Conservation (phyloP, 2,888 invertebrate species). For the Diaprepes abbreviatus region DNA sequence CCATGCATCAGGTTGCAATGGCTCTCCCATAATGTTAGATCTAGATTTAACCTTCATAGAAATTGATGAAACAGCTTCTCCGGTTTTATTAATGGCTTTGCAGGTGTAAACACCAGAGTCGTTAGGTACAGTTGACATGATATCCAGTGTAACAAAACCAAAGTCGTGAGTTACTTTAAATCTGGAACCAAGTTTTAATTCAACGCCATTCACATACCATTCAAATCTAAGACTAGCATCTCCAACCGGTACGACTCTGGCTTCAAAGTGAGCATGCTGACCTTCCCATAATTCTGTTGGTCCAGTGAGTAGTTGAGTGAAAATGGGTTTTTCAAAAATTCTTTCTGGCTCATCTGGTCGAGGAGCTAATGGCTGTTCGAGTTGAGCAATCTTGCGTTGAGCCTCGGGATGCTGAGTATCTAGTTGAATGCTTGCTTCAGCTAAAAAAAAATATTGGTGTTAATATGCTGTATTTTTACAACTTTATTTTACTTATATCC, state of each 20-base stretch:
- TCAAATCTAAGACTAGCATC: constrained; percentile 93
- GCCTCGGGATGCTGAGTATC: constrained; percentile 95
- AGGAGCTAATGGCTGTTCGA: constrained; percentile 83
- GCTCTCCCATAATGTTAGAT: constrained; percentile 84
- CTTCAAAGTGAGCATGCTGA: constrained; percentile 91
- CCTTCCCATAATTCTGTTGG: constrained; percentile 94
- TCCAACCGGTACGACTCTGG: constrained; percentile 92
- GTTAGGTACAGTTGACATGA: constrained; percentile 87
- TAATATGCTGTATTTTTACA: too few relatives aligned
- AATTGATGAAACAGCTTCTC: constrained; percentile 93
- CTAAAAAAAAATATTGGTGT: constrained; percentile 68
- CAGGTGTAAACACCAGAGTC: constrained; percentile 96
- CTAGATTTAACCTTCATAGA: constrained; percentile 89
- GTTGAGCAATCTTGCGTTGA: constrained; percentile 88
- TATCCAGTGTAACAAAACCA: constrained; percentile 93
- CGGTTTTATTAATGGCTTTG: constrained; percentile 93
- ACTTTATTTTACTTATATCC: too few relatives aligned
- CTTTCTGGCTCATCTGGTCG: constrained; percentile 83
- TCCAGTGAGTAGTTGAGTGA: constrained; percentile 88
- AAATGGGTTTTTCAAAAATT: constrained; percentile 91
- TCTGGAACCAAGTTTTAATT: constrained; percentile 92
- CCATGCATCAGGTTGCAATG: constrained; percentile 92
- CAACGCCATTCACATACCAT: constrained; percentile 96
- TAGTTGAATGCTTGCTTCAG: constrained; percentile 87
- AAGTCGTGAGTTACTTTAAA: constrained; percentile 94